Evolutionary conservation across 2,113 vertebrate genomes (phyloP).

Genomic region (Prunella himalayana): DNA sequence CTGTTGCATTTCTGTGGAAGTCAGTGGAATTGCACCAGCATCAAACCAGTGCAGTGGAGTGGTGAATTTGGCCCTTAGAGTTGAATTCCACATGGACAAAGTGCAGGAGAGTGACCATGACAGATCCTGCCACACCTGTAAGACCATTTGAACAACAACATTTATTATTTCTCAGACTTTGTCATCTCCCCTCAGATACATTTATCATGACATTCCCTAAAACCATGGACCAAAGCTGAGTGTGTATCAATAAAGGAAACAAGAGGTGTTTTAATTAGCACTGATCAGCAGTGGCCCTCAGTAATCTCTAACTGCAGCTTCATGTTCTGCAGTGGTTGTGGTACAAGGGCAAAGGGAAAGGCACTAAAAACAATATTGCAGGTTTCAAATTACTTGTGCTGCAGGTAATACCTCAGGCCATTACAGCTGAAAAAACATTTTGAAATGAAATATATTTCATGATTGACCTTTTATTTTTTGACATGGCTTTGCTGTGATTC

Average conservation of each 20-base stretch:
- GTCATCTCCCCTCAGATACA: not conserved
- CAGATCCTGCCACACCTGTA: not conserved
- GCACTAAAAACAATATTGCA: not conserved
- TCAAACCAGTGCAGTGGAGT: not conserved
- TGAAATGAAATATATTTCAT: not conserved
- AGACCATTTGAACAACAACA: not conserved
- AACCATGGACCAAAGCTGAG: constrained; percentile 3
- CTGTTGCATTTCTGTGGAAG: not conserved
- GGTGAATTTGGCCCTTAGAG: not conserved
- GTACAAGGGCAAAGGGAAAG: not conserved
- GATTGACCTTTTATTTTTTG: not conserved
- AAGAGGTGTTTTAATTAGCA: not conserved
- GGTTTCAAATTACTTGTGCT: not conserved
- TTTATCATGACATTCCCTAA: not conserved
- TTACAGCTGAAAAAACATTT: not conserved
- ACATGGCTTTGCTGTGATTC: not conserved
- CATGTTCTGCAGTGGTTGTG: not conserved
- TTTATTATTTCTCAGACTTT: not conserved
- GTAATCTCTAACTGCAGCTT: not conserved
- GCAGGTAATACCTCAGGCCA: not conserved
- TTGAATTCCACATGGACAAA: not conserved
- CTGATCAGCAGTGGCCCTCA: not conserved
- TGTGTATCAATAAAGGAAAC: not conserved
- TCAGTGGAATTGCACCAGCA: not conserved
- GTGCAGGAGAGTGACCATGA: not conserved